phyloP scores from a whole-genome alignment of 2,113 vertebrate species.

The Brachypodius melanocephalos region DNA sequence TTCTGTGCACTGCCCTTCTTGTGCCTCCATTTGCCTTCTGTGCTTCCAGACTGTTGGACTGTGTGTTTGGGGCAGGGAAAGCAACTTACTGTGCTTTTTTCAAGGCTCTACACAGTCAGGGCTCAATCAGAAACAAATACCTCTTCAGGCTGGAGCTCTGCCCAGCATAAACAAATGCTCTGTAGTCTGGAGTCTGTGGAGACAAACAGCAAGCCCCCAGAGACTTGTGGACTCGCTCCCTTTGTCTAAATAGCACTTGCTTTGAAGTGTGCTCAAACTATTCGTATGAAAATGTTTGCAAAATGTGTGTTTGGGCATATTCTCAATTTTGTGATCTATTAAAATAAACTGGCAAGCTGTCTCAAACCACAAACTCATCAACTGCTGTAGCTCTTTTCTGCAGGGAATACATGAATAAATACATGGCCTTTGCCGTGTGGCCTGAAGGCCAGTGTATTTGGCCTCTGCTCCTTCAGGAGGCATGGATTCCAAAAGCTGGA shows the following conservation, averaged over 20 bases:
- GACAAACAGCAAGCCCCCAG: slow-evolving; percentile 24
- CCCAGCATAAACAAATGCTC: slow-evolving; percentile 53
- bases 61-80: neutral
- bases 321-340: slow-evolving; percentile 64
- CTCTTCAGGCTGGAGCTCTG: slow-evolving; percentile 41
- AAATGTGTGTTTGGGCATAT: slow-evolving; percentile 63
- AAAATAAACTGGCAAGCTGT: slow-evolving; percentile 62
- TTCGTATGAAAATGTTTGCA: slow-evolving; percentile 58
- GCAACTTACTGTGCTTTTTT: neutral
- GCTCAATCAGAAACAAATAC: slow-evolving; percentile 23
- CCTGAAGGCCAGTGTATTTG: slow-evolving; percentile 46
- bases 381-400: slow-evolving; percentile 39
- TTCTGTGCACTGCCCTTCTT: neutral
- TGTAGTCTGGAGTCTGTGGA: slow-evolving; percentile 56
- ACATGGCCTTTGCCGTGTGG: slow-evolving; percentile 11
- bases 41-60: neutral
- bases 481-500: slow-evolving; percentile 10
- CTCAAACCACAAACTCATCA: slow-evolving; percentile 64
- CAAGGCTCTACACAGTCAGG: neutral
- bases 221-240: slow-evolving; percentile 14
- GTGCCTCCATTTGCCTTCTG: neutral
- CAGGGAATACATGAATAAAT: slow-evolving; percentile 55
- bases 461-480: slow-evolving; percentile 32
- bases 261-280: slow-evolving; percentile 62
- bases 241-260: slow-evolving; percentile 64